phyloP scores from a whole-genome alignment of 2,797 vertebrate species.

The Harpagifer antarcticus region DNA sequence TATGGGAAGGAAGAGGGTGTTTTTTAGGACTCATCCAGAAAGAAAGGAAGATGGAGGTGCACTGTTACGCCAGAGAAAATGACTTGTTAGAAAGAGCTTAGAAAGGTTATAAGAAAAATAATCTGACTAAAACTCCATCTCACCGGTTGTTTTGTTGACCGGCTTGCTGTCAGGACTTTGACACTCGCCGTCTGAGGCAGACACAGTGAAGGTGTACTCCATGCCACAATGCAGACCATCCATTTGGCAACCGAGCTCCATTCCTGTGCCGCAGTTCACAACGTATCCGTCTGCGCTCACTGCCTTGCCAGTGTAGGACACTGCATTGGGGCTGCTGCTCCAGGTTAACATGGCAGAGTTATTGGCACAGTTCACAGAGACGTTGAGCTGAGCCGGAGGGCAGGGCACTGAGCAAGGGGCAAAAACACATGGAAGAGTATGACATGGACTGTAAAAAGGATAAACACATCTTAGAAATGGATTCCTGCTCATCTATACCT shows the following conservation, averaged over 20 bases:
- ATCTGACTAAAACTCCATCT: constrained; percentile 22
- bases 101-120: background rate
- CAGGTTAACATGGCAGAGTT: constrained; percentile 74
- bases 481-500: constrained; percentile 59
- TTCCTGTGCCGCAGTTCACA: constrained; percentile 58
- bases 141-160: constrained; percentile 75
- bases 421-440: background rate
- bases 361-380: constrained; percentile 67
- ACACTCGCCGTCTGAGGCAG: constrained; percentile 78
- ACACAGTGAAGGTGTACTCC: constrained; percentile 79
- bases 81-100: background rate
- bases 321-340: constrained; percentile 73
- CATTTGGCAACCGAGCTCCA: constrained; percentile 63
- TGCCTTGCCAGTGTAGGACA: constrained; percentile 78
- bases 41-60: background rate
- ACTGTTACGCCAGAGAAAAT: background rate
- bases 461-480: background rate
- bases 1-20: background rate
- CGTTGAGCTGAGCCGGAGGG: constrained; percentile 70
- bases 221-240: constrained; percentile 76
- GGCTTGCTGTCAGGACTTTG: constrained; percentile 69
- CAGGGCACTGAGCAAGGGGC: constrained; percentile 80
- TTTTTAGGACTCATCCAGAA: background rate
- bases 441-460: background rate
- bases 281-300: constrained; percentile 64